Evolutionary conservation across 2,888 invertebrate species (phyloP).

Genomic region (Automeris io): DNA sequence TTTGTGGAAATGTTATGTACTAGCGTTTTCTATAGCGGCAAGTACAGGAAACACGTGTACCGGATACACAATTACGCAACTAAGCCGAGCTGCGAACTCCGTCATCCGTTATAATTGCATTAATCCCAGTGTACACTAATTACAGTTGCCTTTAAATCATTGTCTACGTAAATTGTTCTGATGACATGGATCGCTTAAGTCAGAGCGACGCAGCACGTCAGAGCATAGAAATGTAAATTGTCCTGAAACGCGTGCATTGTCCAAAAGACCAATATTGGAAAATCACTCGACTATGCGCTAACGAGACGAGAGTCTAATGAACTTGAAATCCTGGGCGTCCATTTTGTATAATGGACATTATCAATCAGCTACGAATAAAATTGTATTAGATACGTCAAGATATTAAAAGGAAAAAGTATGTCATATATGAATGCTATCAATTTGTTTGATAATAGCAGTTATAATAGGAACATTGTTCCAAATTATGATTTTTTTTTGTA

Average conservation of each 20-base stretch:
- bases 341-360: constrained; percentile 65
- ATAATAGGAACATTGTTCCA: too few relatives aligned
- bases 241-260: constrained; percentile 18
- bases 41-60: too few relatives aligned
- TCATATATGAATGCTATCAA: background rate
- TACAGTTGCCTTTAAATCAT: constrained; percentile 35
- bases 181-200: constrained; percentile 29
- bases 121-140: constrained; percentile 32
- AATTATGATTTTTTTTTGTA: too few relatives aligned
- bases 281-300: constrained; percentile 65
- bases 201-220: constrained; percentile 2
- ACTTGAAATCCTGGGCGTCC: constrained; percentile 69
- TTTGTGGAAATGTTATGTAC: background rate
- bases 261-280: constrained; percentile 67
- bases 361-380: constrained; percentile 39
- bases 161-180: constrained; percentile 34
- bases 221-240: constrained; percentile 6
- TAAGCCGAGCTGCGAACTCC: constrained; percentile 2
- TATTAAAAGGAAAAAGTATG: background rate
- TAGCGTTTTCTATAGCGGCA: background rate
- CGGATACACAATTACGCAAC: constrained; percentile 2
- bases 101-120: constrained; percentile 30
- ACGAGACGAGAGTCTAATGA: constrained; percentile 71
- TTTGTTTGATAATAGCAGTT: background rate
- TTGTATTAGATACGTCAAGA: constrained; percentile 3